A percentile compares a stretch with the other conserved stretches of the same genome.
Evolutionary conservation across 2,797 vertebrate genomes (phyloP).

Genomic region (Podarcis siculus): DNA sequence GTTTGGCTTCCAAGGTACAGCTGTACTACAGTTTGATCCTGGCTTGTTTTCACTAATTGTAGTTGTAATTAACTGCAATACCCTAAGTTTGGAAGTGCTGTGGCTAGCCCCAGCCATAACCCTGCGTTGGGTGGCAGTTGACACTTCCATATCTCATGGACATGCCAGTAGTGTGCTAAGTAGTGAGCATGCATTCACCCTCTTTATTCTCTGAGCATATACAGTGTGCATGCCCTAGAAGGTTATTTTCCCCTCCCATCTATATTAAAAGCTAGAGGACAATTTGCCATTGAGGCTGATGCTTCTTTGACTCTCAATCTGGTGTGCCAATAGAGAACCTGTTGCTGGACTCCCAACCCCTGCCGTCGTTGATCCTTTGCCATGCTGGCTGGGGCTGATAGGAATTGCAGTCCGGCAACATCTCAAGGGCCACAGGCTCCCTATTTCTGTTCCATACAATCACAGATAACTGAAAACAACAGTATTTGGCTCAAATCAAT

Average conservation of each 20-base stretch:
- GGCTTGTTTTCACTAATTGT: background rate
- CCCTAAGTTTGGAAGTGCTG: background rate
- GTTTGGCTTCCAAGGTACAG: too few species aligned
- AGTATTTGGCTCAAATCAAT: background rate
- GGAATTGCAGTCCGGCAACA: too few species aligned
- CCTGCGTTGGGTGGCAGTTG: background rate
- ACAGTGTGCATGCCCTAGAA: too few species aligned
- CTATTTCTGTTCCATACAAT: too few species aligned
- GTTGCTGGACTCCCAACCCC: too few species aligned
- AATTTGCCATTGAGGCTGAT: background rate
- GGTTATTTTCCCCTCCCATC: background rate
- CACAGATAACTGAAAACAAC: background rate
- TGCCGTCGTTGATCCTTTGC: too few species aligned
- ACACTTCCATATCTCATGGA: background rate
- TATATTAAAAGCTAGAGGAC: background rate
- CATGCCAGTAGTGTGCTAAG: background rate
- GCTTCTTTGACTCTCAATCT: background rate
- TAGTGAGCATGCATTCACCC: background rate
- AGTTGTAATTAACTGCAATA: background rate
- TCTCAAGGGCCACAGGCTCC: too few species aligned
- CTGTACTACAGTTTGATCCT: too few species aligned
- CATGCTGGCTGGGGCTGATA: too few species aligned
- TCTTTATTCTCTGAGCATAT: background rate
- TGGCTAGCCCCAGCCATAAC: background rate
- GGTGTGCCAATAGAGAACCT: too few species aligned